Base-by-base conservation (phyloP, 2,797 vertebrate genomes). In the Naso thynnoides region DNA sequence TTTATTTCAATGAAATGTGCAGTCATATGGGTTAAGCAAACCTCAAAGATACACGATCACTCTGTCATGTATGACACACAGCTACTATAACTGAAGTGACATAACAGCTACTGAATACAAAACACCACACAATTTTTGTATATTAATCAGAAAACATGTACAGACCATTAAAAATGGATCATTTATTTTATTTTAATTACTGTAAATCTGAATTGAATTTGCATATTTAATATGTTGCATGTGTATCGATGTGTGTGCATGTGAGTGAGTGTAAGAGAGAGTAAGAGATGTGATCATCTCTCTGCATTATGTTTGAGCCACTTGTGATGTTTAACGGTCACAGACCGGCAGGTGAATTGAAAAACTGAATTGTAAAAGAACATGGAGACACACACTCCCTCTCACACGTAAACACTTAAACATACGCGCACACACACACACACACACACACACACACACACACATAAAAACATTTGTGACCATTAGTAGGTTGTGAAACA, bases 251-350 rank as follows among this genome's bases (percentile, higher is more conserved):
- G 11, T 48, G 49, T 74, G 50, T 44, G 8, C 63, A 10, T 45
- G 24, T 48, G 58, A 70, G 48, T 44, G 6, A 41, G 47, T 41
- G 33, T 16, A 1, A 62, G 5, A 52, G n/a, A 55, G 9, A 45
- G 33, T 4, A 6, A 36, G 19, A 39, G 58, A 71, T 86, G 71
- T 69, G 52, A 73, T 79, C 27, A 65, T 69, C 45, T 52, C 8
- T 8, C 26, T 70, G 49, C 8, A 16, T 21, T 8, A 18, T 0
- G 1, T 36, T 29, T 59, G 72, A 73, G 55, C 66, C 74, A 50
- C 71, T 54, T 16, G 29, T 47, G 26, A 36, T 56, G 63, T 73
- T 82, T 60, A 89, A 90, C 80, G 65, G 81, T 74, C 61, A 79
- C 64, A 73, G 23, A 53, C 8, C 21, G 29, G 73, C 82, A 83